Conservation (phyloP, 92 coral and sea anemone genomes). For the Anthopleura xanthogrammica region DNA sequence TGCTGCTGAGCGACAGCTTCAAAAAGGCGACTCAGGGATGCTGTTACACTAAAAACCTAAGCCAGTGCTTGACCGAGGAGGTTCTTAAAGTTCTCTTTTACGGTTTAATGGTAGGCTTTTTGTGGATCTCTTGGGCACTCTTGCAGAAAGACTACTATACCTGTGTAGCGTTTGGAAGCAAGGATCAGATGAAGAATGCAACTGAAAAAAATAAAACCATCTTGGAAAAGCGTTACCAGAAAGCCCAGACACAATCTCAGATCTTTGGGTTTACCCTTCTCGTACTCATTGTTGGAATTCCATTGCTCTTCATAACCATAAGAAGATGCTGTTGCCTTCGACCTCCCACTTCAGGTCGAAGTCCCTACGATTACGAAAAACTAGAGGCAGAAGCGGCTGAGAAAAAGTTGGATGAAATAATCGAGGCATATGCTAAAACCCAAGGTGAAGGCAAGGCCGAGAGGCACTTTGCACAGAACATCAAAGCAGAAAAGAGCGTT, state of each 20-base stretch:
- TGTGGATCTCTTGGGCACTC: conserved; percentile 82
- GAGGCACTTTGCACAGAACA: conserved; percentile 40
- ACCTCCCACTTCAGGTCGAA: conserved; percentile 52
- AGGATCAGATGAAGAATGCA: conserved; percentile 22
- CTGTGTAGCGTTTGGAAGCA: conserved; percentile 58
- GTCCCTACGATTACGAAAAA: conserved; percentile 50
- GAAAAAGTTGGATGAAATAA: conserved; percentile 46
- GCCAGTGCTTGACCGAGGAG: conserved; percentile 26
- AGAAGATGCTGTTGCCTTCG: conserved; percentile 63
- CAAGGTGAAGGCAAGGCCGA: conserved; percentile 69
- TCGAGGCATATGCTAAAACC: conserved; percentile 53
- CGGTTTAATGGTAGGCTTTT: conserved; percentile 48
- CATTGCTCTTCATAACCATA: conserved; percentile 30
- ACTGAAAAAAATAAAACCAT: conserved; percentile 21
- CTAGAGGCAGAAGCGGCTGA: conserved; percentile 53
- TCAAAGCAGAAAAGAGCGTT: conserved; percentile 31
- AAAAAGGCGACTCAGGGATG: conserved; percentile 62
- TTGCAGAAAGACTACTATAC: conserved; percentile 62
- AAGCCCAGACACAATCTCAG: conserved; percentile 54
- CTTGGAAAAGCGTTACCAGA: conserved; percentile 47
- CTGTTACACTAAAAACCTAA: conserved; percentile 49
- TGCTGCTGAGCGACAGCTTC: conserved; percentile 64
- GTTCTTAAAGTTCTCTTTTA: conserved; percentile 37
- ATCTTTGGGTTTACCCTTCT: conserved; percentile 53
- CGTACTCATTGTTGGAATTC: conserved; percentile 31